Evolutionary conservation across 2,888 invertebrate genomes (phyloP).

Genomic region (Polymixis flavicincta): DNA sequence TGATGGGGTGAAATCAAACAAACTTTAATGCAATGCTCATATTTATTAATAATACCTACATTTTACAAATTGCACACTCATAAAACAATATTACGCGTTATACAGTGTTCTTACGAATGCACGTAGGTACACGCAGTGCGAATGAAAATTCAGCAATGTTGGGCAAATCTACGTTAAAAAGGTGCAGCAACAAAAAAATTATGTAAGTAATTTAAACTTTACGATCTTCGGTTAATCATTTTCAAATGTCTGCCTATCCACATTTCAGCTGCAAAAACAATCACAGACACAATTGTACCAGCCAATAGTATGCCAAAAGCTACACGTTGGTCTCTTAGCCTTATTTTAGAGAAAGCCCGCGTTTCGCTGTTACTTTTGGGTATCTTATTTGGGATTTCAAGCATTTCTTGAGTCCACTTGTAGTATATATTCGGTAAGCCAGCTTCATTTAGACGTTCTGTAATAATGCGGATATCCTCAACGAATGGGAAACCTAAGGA

Average conservation of each 20-base stretch:
- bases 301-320: constrained; percentile 68
- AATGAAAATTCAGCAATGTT: neutral
- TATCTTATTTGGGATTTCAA: constrained; percentile 58
- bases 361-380: constrained; percentile 51
- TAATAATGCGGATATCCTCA: constrained; percentile 62
- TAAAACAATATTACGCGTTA: neutral
- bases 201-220: too few relatives aligned
- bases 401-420: constrained; percentile 72
- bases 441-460: constrained; percentile 73
- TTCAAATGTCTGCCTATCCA: constrained; percentile 17
- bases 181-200: neutral
- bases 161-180: too few relatives aligned
- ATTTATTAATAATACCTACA: constrained; percentile 16
- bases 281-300: constrained; percentile 27
- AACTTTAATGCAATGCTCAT: constrained; percentile 2
- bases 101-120: neutral
- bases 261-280: constrained; percentile 35
- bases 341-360: constrained; percentile 65
- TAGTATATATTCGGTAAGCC: constrained; percentile 77
- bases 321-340: constrained; percentile 66
- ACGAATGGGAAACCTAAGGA: neutral
- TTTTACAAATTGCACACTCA: neutral
- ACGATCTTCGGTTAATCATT: neutral
- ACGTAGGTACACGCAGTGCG: neutral
- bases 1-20: constrained; percentile 16